Conservation (phyloP, 1,140 invertebrate genomes). For the Paraescarpia echinospica region DNA sequence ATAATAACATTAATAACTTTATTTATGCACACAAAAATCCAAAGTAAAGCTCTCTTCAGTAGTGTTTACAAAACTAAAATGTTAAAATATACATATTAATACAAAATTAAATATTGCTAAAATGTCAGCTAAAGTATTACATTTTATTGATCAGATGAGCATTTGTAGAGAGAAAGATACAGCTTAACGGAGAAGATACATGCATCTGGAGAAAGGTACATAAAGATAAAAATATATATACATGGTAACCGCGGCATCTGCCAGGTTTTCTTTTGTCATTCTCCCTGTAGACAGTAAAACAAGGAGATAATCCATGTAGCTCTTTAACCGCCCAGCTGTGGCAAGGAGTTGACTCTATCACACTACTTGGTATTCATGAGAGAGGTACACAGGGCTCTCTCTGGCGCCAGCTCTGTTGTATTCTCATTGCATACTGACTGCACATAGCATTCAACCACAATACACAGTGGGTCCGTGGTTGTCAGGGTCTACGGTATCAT, state of each 20-base stretch:
- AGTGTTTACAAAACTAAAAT: too few relatives aligned
- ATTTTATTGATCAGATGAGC: background rate
- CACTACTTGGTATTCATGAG: background rate
- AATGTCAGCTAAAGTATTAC: too few relatives aligned
- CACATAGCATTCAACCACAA: background rate
- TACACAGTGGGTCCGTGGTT: background rate
- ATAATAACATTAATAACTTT: too few relatives aligned
- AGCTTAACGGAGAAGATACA: background rate
- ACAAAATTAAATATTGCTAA: background rate
- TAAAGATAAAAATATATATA: background rate
- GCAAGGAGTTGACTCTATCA: background rate
- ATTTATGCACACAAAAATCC: too few relatives aligned
- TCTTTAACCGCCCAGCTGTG: background rate
- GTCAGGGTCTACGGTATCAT: background rate
- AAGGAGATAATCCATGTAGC: background rate
- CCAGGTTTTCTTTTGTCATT: background rate
- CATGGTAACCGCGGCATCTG: background rate
- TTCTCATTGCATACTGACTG: background rate
- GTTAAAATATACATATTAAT: too few relatives aligned
- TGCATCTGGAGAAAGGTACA: background rate
- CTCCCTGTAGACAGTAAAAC: background rate
- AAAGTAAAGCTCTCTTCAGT: too few relatives aligned
- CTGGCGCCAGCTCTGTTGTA: background rate
- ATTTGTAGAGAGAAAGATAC: background rate
- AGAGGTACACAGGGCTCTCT: background rate